Evolutionary conservation across 2,113 vertebrate species (phyloP).

Genomic region (Athene cunicularia): DNA sequence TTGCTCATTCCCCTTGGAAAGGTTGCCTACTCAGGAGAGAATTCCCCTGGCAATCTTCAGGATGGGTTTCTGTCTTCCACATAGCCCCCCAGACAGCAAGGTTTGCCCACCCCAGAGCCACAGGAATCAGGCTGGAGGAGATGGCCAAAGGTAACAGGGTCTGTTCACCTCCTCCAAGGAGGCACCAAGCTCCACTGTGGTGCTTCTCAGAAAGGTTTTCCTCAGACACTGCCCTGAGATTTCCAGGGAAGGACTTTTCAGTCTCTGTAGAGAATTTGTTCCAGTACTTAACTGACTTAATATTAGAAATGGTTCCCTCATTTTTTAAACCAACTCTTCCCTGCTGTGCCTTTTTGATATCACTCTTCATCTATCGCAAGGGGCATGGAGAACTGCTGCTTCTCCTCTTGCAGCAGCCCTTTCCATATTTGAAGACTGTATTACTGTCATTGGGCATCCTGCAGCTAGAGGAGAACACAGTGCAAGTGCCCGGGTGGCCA

Average conservation of each 20-base stretch:
- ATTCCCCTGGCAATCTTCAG: background rate
- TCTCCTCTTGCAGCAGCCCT: background rate
- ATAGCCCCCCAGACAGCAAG: rapidly evolving
- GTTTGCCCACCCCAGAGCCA: background rate
- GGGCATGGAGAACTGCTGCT: background rate
- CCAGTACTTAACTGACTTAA: background rate
- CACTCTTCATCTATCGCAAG: background rate
- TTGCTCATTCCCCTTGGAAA: background rate
- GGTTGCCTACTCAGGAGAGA: background rate
- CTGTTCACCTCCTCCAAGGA: background rate
- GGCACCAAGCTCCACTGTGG: background rate
- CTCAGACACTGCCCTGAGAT: background rate
- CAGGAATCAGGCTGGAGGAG: background rate
- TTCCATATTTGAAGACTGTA: background rate
- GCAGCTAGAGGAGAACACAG: background rate
- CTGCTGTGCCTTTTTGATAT: background rate
- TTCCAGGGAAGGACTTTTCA: background rate
- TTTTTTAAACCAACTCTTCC: background rate
- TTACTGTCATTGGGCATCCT: background rate
- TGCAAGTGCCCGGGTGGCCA: background rate
- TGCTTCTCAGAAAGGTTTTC: background rate
- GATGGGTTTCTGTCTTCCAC: background rate
- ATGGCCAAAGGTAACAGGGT: background rate
- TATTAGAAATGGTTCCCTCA: background rate
- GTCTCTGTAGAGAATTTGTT: background rate